phyloP scores from a whole-genome alignment of 2,888 invertebrate species.

The Pediacus dermestoides region DNA sequence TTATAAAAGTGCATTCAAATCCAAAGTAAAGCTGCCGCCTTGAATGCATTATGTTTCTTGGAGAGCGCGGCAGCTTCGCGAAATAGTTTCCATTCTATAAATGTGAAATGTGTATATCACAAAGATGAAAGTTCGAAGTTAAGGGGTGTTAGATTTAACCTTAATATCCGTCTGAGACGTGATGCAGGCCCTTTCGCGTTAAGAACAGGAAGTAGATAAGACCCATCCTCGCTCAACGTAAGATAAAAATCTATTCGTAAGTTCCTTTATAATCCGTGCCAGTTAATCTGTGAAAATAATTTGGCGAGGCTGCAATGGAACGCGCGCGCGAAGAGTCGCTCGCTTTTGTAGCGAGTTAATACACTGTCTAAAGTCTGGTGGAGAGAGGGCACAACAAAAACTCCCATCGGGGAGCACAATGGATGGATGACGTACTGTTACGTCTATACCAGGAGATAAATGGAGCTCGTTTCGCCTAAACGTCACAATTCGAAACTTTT shows the following conservation, averaged over 20 bases:
- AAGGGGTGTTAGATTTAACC: constrained; percentile 14
- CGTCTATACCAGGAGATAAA: constrained; percentile 27
- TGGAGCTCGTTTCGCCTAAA: constrained; percentile 23
- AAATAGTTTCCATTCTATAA: too few species aligned
- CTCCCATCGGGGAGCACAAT: constrained; percentile 18
- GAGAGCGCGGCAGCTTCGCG: too few species aligned
- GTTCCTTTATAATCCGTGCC: constrained; percentile 14
- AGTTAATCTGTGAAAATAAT: constrained; percentile 20
- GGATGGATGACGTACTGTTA: constrained; percentile 18
- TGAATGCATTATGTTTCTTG: too few species aligned
- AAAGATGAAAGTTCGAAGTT: constrained; percentile 17
- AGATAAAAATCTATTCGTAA: constrained; percentile 16
- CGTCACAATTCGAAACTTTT: constrained; percentile 32
- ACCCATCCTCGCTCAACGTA: constrained; percentile 9
- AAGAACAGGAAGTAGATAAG: constrained; percentile 22
- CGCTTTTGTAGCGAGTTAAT: too few species aligned
- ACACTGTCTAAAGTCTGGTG: constrained; percentile 20
- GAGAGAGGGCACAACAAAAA: constrained; percentile 20
- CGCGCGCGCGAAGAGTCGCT: constrained; percentile 7
- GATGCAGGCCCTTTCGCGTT: constrained; percentile 15
- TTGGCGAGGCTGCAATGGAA: constrained; percentile 7
- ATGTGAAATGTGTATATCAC: too few species aligned
- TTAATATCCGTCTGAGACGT: constrained; percentile 18
- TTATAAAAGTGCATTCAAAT: too few species aligned
- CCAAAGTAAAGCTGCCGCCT: too few species aligned